Percentiles rank a stretch among this genome's conserved stretches.
These are phyloP conservation scores for Tricholauxania praeusta DNA, from an alignment of 2,888 invertebrate genomes.

Conservation along the genomic window DNA sequence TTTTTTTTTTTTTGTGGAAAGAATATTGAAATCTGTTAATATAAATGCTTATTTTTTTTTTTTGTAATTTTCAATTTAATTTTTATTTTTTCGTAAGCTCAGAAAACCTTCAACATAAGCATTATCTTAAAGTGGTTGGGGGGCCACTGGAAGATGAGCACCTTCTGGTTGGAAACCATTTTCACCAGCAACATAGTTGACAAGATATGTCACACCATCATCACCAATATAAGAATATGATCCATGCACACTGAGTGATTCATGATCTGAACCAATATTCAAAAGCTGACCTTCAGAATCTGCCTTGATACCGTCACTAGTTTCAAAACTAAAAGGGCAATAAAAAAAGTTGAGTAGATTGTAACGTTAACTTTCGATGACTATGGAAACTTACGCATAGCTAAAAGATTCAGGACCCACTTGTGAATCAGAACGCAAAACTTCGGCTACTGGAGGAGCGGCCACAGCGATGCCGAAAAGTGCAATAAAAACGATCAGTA, in stretches of 20 bases:
- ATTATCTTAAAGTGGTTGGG: too few species aligned
- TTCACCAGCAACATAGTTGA: constrained; percentile 52
- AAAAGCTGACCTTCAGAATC: constrained; percentile 49
- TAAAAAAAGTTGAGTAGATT: constrained; percentile 40
- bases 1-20: neutral
- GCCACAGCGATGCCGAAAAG: constrained; percentile 60
- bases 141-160: constrained; percentile 43
- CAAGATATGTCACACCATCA: constrained; percentile 49
- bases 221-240: constrained; percentile 49
- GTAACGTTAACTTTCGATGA: neutral
- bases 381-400: constrained; percentile 55
- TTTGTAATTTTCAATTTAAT: too few species aligned
- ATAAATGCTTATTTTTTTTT: too few species aligned
- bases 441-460: constrained; percentile 65
- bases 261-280: constrained; percentile 56
- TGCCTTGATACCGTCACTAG: constrained; percentile 51
- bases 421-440: constrained; percentile 70
- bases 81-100: neutral
- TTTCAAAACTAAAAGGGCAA: constrained; percentile 41
- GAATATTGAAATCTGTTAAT: neutral
- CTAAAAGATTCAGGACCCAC: constrained; percentile 71
- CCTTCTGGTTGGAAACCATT: constrained; percentile 48
- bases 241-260: constrained; percentile 53
- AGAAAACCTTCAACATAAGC: neutral
- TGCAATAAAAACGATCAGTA: constrained; percentile 64